phyloP scores from a whole-genome alignment of 2,888 invertebrate genomes.

The Orchestes rusci region DNA sequence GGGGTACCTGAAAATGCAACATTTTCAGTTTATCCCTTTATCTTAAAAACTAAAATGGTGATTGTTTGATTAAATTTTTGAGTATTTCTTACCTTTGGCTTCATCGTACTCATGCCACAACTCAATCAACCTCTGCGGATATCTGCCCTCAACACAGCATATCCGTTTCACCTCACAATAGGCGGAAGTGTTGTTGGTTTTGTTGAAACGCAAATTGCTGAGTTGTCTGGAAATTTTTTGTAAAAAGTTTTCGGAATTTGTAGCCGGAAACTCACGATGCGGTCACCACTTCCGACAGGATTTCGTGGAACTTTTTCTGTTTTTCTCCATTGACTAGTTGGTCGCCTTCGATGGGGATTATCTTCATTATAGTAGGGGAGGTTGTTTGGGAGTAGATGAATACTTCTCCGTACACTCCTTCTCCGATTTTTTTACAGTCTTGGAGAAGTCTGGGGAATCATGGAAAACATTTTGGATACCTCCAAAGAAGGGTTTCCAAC shows the following conservation, averaged over 20 bases:
- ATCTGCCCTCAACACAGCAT: conserved; percentile 45
- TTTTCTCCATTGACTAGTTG: conserved; percentile 76
- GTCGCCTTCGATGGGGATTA: conserved; percentile 87
- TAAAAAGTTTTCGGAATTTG: conserved; percentile 1
- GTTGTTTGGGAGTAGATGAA: conserved; percentile 59
- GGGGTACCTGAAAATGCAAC: too few relatives aligned
- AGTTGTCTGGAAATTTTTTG: conserved; percentile 55
- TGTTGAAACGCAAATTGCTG: conserved; percentile 59
- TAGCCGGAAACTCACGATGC: conserved; percentile 53
- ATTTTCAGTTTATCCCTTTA: too few relatives aligned
- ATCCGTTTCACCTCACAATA: conserved; percentile 66
- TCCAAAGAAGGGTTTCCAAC: too few relatives aligned
- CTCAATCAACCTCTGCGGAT: conserved; percentile 15
- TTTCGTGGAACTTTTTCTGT: conserved; percentile 82
- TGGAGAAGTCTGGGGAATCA: conserved; percentile 50
- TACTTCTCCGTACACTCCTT: conserved; percentile 96
- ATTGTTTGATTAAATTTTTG: too few relatives aligned
- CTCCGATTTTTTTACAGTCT: conserved; percentile 82
- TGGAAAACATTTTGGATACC: too few relatives aligned
- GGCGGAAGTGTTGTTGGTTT: conserved; percentile 56
- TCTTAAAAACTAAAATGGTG: too few relatives aligned
- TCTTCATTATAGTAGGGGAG: conserved; percentile 65
- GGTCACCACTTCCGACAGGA: conserved; percentile 86
- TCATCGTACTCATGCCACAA: conserved; percentile 15
- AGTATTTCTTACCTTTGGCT: conserved; percentile 15